These are phyloP conservation scores for Turnix velox DNA, from an alignment of 2,113 vertebrate genomes.

Conservation along the genomic window DNA sequence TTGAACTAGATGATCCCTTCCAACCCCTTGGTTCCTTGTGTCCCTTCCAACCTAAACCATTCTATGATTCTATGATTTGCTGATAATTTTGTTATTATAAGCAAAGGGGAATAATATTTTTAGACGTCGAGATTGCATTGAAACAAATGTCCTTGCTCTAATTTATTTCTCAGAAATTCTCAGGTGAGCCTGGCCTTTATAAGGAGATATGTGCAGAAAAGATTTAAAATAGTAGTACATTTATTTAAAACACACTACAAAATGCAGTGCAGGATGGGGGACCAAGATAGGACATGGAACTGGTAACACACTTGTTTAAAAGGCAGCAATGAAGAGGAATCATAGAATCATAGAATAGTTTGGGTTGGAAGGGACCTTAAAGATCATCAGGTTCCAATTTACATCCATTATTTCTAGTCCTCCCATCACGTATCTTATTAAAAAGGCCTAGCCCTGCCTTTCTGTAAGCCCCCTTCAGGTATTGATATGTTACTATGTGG, in stretches of 20 bases:
- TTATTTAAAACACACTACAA: not conserved
- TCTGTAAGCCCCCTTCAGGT: too few species aligned
- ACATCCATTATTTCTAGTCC: too few species aligned
- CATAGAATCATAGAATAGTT: too few species aligned
- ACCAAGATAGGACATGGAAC: not conserved
- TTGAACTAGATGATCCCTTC: too few species aligned
- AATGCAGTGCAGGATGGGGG: not conserved
- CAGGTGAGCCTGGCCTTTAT: not conserved
- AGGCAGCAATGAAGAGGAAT: not conserved
- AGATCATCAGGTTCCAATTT: too few species aligned
- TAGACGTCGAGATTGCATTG: not conserved
- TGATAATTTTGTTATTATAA: not conserved
- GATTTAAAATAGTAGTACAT: not conserved
- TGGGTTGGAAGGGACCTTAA: too few species aligned
- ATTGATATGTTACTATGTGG: too few species aligned
- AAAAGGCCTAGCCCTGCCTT: too few species aligned
- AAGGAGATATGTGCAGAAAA: not conserved
- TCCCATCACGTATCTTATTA: too few species aligned
- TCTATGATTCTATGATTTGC: too few species aligned
- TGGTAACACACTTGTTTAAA: not conserved
- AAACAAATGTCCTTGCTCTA: not conserved
- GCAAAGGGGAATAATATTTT: not conserved
- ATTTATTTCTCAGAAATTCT: not conserved
- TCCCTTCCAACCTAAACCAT: too few species aligned
- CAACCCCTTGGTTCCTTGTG: too few species aligned